Conservation (phyloP, 2,888 invertebrate species). For the Watsonalla binaria region DNA sequence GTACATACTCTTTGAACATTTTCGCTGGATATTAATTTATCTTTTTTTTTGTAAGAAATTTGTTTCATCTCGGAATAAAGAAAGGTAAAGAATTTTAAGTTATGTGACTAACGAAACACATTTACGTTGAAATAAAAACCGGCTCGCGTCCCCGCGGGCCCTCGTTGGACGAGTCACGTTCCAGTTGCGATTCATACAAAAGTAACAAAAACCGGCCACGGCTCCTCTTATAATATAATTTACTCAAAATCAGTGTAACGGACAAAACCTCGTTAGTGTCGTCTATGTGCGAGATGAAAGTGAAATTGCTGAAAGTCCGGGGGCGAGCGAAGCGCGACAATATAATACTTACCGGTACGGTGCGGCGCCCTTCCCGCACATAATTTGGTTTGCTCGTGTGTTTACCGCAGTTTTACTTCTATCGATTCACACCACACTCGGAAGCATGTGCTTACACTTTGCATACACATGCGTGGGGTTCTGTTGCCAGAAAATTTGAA, state of each 20-base stretch:
- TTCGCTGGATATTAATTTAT: too few species aligned
- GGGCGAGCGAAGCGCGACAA: neutral
- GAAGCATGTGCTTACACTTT: neutral
- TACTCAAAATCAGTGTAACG: slow-evolving; percentile 1
- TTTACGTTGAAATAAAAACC: too few species aligned
- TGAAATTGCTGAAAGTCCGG: slow-evolving; percentile 17
- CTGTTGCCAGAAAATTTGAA: too few species aligned
- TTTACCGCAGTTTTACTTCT: slow-evolving; percentile 5
- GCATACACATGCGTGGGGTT: neutral
- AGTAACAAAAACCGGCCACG: neutral
- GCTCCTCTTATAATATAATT: neutral
- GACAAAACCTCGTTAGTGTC: neutral
- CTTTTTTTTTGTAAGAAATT: too few species aligned
- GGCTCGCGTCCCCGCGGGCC: neutral
- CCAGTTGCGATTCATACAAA: neutral
- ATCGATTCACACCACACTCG: neutral
- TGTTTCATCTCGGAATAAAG: too few species aligned
- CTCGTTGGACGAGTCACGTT: neutral
- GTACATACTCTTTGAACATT: too few species aligned
- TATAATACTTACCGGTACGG: neutral
- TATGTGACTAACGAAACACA: too few species aligned
- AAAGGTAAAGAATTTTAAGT: too few species aligned
- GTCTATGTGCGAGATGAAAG: neutral
- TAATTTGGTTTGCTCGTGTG: slow-evolving; percentile 16
- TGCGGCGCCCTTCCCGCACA: slow-evolving; percentile 4